phyloP scores from a whole-genome alignment of 2,113 vertebrate species.

The Calypte anna region DNA sequence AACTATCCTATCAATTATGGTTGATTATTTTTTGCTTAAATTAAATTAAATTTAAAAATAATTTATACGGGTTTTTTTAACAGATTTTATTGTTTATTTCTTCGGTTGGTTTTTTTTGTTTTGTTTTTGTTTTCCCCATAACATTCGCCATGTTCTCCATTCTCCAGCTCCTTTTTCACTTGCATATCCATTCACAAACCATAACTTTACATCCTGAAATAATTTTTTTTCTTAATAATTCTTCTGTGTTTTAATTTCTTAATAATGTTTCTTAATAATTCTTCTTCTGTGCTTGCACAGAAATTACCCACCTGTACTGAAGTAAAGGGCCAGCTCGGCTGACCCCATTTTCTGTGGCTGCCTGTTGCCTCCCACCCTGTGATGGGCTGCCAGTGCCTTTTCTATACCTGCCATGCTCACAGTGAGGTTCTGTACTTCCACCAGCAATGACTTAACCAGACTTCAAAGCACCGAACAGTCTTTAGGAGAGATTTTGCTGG shows the following conservation, averaged over 20 bases:
- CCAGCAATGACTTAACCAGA: neutral
- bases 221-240: neutral
- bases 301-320: neutral
- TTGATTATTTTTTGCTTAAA: neutral
- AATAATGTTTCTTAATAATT: neutral
- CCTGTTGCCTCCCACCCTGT: neutral
- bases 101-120: neutral
- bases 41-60: neutral
- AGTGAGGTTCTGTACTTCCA: neutral
- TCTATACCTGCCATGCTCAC: neutral
- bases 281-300: neutral
- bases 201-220: neutral
- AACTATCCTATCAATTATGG: neutral
- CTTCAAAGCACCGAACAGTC: neutral
- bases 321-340: neutral
- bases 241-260: neutral
- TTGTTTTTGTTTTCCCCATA: rapidly evolving
- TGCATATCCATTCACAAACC: neutral
- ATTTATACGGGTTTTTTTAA: neutral
- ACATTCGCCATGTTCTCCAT: neutral
- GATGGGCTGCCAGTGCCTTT: conserved; percentile 36
- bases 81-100: no score
- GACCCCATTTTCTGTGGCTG: neutral
- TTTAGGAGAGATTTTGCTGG: neutral
- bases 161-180: neutral